Conservation (phyloP, 2,888 invertebrate genomes). For the Aricia artaxerxes region DNA sequence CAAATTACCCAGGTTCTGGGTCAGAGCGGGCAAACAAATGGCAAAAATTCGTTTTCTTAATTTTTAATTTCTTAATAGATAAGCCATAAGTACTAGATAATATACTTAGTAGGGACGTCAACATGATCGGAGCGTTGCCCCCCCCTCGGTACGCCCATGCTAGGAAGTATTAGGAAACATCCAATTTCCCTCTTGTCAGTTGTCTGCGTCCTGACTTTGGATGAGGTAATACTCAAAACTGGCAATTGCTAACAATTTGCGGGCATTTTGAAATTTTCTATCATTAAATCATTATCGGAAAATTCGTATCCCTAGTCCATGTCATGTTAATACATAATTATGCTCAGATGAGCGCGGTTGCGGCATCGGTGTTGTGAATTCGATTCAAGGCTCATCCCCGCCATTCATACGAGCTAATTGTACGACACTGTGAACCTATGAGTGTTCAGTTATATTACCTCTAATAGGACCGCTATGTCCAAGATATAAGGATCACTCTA, state of each 20-base stretch:
- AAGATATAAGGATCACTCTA: not conserved
- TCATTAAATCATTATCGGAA: not conserved
- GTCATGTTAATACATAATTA: constrained; percentile 18
- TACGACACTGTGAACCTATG: constrained; percentile 9
- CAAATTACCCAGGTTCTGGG: no score
- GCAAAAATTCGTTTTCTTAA: no score
- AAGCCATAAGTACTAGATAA: no score
- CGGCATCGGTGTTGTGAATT: constrained; percentile 60
- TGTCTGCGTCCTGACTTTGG: no score
- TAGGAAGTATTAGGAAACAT: no score
- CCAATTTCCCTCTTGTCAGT: no score
- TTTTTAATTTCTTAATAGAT: no score
- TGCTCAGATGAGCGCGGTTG: constrained; percentile 46
- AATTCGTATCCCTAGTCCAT: not conserved
- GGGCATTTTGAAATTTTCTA: not conserved
- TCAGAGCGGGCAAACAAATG: no score
- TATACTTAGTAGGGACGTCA: no score
- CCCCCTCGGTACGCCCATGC: no score
- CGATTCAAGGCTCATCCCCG: constrained; percentile 68
- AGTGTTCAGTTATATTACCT: not conserved
- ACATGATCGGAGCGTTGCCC: no score
- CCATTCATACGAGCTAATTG: constrained; percentile 56
- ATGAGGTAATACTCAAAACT: no score
- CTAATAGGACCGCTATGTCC: not conserved
- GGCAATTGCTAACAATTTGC: not conserved